Conservation (phyloP, 2,113 vertebrate species). For the Mellivora capensis region DNA sequence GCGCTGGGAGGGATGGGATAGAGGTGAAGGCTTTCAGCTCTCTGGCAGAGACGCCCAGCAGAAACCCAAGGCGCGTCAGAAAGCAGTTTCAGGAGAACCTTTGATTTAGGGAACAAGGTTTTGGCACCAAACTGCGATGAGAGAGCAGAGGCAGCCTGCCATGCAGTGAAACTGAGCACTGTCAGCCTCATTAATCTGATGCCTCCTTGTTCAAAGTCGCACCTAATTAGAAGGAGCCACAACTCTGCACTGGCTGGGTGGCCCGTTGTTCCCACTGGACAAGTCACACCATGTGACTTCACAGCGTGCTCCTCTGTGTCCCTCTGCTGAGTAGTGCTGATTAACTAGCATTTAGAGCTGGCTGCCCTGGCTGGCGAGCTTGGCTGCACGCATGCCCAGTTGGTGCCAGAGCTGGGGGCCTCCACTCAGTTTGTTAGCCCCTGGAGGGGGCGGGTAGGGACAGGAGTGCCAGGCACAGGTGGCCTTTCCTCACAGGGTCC, state of each 20-base stretch:
- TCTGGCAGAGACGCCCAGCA: background rate
- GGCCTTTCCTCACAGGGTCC: too few species aligned
- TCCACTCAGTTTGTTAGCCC: background rate
- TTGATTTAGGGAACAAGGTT: constrained; percentile 70
- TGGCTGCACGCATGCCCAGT: accelerated
- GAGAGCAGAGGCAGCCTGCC: constrained; percentile 21
- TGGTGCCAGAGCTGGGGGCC: background rate
- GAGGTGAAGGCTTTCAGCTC: constrained; percentile 13
- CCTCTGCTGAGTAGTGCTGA: background rate
- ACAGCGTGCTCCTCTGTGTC: background rate
- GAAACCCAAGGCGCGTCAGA: background rate
- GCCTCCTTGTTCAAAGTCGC: constrained; percentile 46
- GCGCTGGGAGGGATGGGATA: background rate
- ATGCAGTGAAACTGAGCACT: background rate
- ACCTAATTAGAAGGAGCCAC: constrained; percentile 53
- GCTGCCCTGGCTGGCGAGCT: background rate
- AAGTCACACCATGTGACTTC: constrained; percentile 22
- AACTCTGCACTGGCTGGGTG: background rate
- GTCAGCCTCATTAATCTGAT: constrained; percentile 66
- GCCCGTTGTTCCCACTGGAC: constrained; percentile 53
- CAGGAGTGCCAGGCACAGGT: background rate
- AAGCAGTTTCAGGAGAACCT: constrained; percentile 46
- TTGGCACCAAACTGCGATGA: constrained; percentile 58
- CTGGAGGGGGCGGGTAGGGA: background rate
- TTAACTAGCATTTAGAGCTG: constrained; percentile 17